Conservation (phyloP, 2,113 vertebrate genomes). For the Thamnophis sirtalis region DNA sequence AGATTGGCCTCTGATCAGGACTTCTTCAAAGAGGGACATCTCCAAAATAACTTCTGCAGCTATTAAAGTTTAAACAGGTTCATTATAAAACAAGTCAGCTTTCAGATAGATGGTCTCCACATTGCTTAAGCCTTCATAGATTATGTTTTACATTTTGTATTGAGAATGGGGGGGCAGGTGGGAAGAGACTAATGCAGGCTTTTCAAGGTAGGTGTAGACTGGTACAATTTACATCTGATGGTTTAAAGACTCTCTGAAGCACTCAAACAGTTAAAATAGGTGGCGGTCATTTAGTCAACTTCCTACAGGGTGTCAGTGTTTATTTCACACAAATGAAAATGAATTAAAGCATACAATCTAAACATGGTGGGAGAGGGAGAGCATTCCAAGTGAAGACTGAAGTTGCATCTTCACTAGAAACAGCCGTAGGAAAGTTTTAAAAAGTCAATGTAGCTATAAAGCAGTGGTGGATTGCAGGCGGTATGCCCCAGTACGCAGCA, state of each 20-base stretch:
- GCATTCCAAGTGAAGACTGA: not conserved
- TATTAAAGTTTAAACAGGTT: not conserved
- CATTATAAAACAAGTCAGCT: not conserved
- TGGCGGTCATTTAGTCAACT: slow-evolving; percentile 21
- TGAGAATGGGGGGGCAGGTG: not conserved
- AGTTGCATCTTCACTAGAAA: not conserved
- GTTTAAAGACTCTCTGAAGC: not conserved
- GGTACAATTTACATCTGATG: not conserved
- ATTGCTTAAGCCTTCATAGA: not conserved
- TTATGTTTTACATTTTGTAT: not conserved
- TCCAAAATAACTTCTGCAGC: not conserved
- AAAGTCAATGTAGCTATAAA: not conserved
- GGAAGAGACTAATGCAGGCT: not conserved
- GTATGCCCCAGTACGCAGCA: too few relatives aligned
- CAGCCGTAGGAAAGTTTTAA: not conserved
- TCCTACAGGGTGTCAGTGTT: slow-evolving; percentile 66
- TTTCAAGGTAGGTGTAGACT: not conserved
- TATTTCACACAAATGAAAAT: slow-evolving; percentile 6
- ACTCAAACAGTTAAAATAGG: not conserved
- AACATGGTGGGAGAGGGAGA: fast-evolving
- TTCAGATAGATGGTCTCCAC: not conserved
- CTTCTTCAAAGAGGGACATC: not conserved
- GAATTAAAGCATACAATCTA: not conserved
- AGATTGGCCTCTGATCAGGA: not conserved
- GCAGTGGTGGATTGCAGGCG: too few relatives aligned